Base-by-base conservation (phyloP, 2,888 invertebrate species). In the Harmothoe impar region DNA sequence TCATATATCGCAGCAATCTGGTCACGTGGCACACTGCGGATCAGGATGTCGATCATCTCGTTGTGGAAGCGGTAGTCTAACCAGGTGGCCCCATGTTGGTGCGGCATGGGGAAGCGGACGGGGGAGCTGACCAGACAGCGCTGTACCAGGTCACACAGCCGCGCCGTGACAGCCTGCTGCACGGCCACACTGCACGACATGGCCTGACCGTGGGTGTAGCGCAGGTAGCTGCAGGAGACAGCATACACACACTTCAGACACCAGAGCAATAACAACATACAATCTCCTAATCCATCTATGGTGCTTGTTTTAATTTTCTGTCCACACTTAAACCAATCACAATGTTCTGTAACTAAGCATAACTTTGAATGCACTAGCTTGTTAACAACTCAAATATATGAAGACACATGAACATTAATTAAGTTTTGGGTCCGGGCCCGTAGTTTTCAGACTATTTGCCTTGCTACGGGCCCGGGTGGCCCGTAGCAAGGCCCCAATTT, bases 31-130 rank as follows among this genome's bases (percentile, higher is more conserved):
- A 94, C 78, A 68, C 93, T 92, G 10, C 86, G 86, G 81, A 94
- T 33, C 91, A 93, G 94, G 7, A 91, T 88, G 52, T 94, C 93
- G 62, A 94, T 91, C 23, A 94, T 91, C 12, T 86, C 84, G 86
- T 94, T 94, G 62, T 94, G 93, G 62, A 93, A 92, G 52, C 91
- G 89, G 90, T 94, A 94, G 90, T 94, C 93, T 20, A 92, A 78
- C 93, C 93, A 93, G 25, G 72, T 91, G 35, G 52, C 89, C 23
- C 91, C 91, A 25, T 89, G 91, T 1, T 54, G 89, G 23, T 89
- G 43, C 0, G 89, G 91, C 20, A 91, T 62, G 20, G 89, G 89
- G 29, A 84, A 43, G 0, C 56, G 62, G n/a, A 56, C 56, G 0
- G 91, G 89, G 33, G 54, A 56, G 23, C 77, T 77, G 0, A 89